Evolutionary conservation across 1,140 invertebrate species (phyloP), one percentile per base, ranked within the genome.

Genomic region (Chionoecetes opilio): DNA sequence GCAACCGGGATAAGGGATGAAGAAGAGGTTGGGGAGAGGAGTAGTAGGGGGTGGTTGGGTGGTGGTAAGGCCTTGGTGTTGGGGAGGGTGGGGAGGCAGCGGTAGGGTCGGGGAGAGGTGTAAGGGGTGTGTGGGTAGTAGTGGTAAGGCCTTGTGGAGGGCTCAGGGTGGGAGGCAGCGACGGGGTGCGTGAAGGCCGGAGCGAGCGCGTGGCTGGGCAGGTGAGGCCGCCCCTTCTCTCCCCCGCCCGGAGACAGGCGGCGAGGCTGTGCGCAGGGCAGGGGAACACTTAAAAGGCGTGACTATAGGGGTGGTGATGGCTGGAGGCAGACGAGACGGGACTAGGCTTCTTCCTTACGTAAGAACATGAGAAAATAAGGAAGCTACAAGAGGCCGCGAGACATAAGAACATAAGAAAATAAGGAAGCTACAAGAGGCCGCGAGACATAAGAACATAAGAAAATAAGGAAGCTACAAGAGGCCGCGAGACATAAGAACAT

Each of bases 161-260:
- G 26, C 29, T 26, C 26, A 31, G 29, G 9, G 34, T 17, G 63
- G 8, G 29, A 75, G 29, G 26, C 29, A 21, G 41, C 21, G 41
- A 91, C 21, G 38, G 41, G 38, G 41, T 75, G 41, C 26, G 41
- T 75, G 41, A 31, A 17, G 21, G 9, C 5, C 85, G 37, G 9
- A 11, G 35, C n/a, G 21, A 26, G 35, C 37, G 34, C 9, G 34
- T 9, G 35, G 34, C 34, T 38, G 32, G 26, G 5, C 34, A 29
- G 86, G 26, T 46, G 35, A 88, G 86, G 86, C 3, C 14, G 26
- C 14, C 41, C n/a, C n/a, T 38, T 88, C 35, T 35, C 41, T 26
- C 32, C 41, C 26, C 34, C 87, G 35, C 38, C 86, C 63, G 63
- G 63, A 75, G 63, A 75, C 63, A 75, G 63, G 63, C 63, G 63